phyloP scores from a whole-genome alignment of 2,888 invertebrate genomes.

The Incurvaria masculella region DNA sequence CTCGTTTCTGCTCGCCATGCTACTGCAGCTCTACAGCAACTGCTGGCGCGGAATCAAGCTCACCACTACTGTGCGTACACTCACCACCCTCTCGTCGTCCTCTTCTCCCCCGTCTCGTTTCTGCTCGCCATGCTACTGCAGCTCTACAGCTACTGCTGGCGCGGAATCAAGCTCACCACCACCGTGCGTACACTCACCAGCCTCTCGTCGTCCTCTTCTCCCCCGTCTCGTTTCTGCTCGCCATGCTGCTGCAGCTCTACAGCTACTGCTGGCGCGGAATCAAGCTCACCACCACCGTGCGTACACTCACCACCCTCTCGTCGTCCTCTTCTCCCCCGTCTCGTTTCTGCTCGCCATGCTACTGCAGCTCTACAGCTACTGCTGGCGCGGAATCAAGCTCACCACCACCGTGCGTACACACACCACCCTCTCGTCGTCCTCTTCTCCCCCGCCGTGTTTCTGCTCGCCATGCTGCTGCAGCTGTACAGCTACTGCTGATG shows the following conservation, averaged over 20 bases:
- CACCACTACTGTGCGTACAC: slow-evolving; percentile 32
- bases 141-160: slow-evolving; percentile 51
- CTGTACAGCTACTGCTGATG: background rate
- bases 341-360: slow-evolving; percentile 46
- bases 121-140: slow-evolving; percentile 49
- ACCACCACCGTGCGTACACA: no score
- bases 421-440: no score
- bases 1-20: slow-evolving; percentile 43
- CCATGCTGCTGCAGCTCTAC: slow-evolving; percentile 50
- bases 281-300: slow-evolving; percentile 42
- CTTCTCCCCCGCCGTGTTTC: no score
- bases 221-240: slow-evolving; percentile 34
- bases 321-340: slow-evolving; percentile 34
- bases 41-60: slow-evolving; percentile 56
- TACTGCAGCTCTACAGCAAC: slow-evolving; percentile 47
- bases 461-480: no score
- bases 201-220: no score
- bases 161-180: slow-evolving; percentile 51
- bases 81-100: no score
- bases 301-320: no score
- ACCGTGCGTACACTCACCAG: slow-evolving; percentile 27
- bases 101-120: slow-evolving; percentile 35
- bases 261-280: slow-evolving; percentile 56
- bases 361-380: slow-evolving; percentile 48
- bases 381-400: slow-evolving; percentile 47